phyloP scores from a whole-genome alignment of 2,797 vertebrate genomes.

The Falco columbarius region DNA sequence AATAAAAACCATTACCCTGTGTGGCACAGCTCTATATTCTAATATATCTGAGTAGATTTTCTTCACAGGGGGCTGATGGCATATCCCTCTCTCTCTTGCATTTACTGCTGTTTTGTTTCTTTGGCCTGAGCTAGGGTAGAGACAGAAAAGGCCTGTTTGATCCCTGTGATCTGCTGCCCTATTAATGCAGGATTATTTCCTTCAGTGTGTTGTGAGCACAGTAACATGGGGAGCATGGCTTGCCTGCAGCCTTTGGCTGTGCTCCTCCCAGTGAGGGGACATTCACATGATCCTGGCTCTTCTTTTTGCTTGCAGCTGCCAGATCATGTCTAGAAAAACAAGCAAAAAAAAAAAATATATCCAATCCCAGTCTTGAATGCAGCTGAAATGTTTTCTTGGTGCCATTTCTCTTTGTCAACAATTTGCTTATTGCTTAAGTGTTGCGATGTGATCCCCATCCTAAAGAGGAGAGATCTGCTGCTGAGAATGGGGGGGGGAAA shows the following conservation, averaged over 20 bases:
- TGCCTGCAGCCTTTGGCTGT: conserved; percentile 23
- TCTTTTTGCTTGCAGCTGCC: conserved; percentile 42
- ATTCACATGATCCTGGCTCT: conserved; percentile 23
- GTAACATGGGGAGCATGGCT: conserved; percentile 35
- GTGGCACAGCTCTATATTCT: neutral
- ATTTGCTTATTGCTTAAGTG: conserved; percentile 27
- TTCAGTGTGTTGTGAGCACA: neutral
- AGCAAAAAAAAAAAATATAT: conserved; percentile 3
- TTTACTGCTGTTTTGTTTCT: neutral
- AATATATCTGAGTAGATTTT: neutral
- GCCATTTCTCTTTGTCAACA: conserved; percentile 48
- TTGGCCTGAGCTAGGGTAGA: neutral
- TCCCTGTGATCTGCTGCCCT: conserved; percentile 39
- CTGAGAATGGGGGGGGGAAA: neutral
- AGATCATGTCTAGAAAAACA: conserved; percentile 39
- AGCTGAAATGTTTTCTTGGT: conserved; percentile 34
- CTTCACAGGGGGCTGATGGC: neutral
- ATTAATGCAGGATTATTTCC: conserved; percentile 53
- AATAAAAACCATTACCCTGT: neutral
- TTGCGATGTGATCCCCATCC: conserved; percentile 13
- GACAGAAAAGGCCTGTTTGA: conserved; percentile 17
- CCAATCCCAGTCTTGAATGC: neutral
- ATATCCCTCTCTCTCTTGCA: neutral
- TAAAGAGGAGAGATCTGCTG: neutral
- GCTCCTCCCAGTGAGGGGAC: neutral